Conservation (phyloP, 2,888 invertebrate species). For the Xiphydria camelus region DNA sequence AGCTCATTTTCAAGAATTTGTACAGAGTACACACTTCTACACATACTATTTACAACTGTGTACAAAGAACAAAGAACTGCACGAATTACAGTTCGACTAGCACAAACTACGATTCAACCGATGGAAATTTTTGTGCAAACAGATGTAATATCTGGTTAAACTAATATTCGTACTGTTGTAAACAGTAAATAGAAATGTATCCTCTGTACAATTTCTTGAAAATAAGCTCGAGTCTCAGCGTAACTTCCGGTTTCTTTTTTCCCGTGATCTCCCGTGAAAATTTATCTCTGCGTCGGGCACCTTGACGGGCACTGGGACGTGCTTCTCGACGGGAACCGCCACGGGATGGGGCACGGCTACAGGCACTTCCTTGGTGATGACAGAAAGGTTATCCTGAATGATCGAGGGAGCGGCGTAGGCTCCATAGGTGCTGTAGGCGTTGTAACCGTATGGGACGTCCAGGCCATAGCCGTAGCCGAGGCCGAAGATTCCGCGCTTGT, state of each 20-base stretch:
- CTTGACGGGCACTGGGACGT: slow-evolving; percentile 58
- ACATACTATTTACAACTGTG: too few relatives aligned
- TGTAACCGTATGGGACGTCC: slow-evolving; percentile 12
- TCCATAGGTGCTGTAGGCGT: background rate
- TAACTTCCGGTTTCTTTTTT: too few relatives aligned
- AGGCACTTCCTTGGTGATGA: slow-evolving; percentile 60
- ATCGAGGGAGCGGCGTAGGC: slow-evolving; percentile 11
- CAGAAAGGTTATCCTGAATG: slow-evolving; percentile 48
- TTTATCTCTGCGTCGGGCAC: too few relatives aligned
- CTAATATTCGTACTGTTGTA: too few relatives aligned
- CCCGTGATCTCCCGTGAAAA: too few relatives aligned
- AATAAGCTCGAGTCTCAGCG: too few relatives aligned
- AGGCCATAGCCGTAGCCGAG: slow-evolving; percentile 41
- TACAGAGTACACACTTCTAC: too few relatives aligned
- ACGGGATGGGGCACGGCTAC: slow-evolving; percentile 62
- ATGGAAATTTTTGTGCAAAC: background rate
- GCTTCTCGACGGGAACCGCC: slow-evolving; percentile 59
- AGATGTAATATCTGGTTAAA: background rate
- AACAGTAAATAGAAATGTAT: too few relatives aligned
- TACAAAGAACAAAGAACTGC: too few relatives aligned
- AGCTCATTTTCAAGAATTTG: too few relatives aligned
- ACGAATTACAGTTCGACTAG: too few relatives aligned
- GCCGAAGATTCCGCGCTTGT: slow-evolving; percentile 40
- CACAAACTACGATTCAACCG: background rate
- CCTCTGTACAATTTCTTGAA: too few relatives aligned